A percentile compares a stretch with the other conserved stretches of the same genome.
These are phyloP conservation scores for Sphaerodactylus townsendi DNA, from an alignment of 2,113 vertebrate species.

Conservation along the genomic window DNA sequence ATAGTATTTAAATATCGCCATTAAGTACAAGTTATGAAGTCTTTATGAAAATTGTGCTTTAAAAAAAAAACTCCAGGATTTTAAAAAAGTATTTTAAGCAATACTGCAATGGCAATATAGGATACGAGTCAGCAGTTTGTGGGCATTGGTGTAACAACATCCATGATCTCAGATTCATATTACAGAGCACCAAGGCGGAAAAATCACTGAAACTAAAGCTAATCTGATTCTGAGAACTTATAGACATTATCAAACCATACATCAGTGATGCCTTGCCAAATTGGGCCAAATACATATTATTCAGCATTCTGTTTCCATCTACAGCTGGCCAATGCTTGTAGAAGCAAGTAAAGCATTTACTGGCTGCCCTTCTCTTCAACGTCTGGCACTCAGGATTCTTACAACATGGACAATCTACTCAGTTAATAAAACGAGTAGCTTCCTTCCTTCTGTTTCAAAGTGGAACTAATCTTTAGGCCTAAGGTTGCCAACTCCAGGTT, in stretches of 20 bases:
- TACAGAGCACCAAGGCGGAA: too few species aligned
- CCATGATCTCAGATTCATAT: not conserved
- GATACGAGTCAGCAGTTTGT: not conserved
- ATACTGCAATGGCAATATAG: not conserved
- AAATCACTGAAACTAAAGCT: not conserved
- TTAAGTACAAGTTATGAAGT: conserved; percentile 5
- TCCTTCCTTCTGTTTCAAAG: too few species aligned
- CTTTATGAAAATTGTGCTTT: too few species aligned
- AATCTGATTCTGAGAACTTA: not conserved
- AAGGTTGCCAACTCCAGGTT: too few species aligned
- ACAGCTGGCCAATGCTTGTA: not conserved
- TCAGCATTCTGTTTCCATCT: not conserved
- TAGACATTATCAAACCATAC: not conserved
- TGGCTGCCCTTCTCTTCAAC: not conserved
- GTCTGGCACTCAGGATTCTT: not conserved
- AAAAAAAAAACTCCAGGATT: too few species aligned
- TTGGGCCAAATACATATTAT: not conserved
- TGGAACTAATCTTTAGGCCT: not conserved
- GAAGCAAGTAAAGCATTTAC: not conserved
- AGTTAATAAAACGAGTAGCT: not conserved
- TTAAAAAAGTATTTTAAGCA: too few species aligned
- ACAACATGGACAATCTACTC: not conserved
- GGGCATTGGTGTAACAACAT: not conserved
- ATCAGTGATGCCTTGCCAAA: not conserved
- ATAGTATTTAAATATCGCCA: conserved; percentile 17